phyloP scores from a whole-genome alignment of 1,140 invertebrate genomes.

The Euura saliciscinereae region DNA sequence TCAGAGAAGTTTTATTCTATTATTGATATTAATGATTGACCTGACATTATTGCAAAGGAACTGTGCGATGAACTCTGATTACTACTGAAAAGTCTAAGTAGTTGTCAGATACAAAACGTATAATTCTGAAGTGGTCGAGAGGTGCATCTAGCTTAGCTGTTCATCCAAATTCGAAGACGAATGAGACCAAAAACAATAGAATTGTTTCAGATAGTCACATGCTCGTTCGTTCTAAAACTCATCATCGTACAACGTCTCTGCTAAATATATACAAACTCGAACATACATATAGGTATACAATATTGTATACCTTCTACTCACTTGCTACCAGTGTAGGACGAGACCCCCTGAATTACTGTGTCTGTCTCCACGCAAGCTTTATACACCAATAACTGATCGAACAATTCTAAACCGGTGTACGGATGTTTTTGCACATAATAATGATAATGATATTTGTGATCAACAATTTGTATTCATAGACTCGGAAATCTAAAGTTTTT shows the following conservation, averaged over 20 bases:
- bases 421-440: not conserved
- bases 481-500: no score
- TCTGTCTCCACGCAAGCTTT: not conserved
- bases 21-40: no score
- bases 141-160: no score
- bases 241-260: not conserved
- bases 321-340: not conserved
- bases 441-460: conserved; percentile 3
- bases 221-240: not conserved
- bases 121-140: no score
- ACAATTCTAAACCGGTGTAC: not conserved
- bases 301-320: not conserved
- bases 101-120: no score
- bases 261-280: not conserved
- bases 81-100: no score
- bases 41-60: no score
- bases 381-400: not conserved
- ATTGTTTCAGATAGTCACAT: not conserved
- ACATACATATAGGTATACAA: not conserved
- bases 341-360: not conserved
- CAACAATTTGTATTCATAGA: not conserved
- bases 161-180: no score
- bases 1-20: no score
- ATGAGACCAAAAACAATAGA: not conserved
- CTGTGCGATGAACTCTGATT: no score